Percentiles rank a stretch among this genome's conserved stretches.
Conservation (phyloP, 1,140 invertebrate species). For the Zaprionus ghesquierei region DNA sequence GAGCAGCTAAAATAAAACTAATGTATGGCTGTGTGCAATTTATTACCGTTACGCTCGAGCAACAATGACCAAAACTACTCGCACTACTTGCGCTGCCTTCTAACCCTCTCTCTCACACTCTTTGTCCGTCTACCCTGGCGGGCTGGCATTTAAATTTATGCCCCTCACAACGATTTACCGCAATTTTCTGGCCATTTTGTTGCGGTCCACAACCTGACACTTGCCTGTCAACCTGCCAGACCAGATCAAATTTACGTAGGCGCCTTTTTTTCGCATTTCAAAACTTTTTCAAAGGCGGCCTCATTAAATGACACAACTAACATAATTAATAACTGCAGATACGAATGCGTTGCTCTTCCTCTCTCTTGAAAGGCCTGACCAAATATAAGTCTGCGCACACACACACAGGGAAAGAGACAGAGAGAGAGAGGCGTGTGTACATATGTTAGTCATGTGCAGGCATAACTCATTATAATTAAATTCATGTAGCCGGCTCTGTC, state of each 20-base stretch:
- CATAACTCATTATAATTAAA: conserved; percentile 80
- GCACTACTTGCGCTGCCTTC: background rate
- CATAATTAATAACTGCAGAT: background rate
- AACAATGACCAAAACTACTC: conserved; percentile 56
- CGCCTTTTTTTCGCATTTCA: background rate
- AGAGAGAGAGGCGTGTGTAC: conserved; percentile 28
- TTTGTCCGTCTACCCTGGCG: background rate
- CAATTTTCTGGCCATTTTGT: conserved; percentile 77
- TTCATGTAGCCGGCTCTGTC: conserved; percentile 38
- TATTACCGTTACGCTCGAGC: conserved; percentile 67
- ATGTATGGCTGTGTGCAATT: conserved; percentile 61
- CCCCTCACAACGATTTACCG: conserved; percentile 46
- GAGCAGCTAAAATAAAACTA: conserved; percentile 36
- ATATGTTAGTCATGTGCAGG: conserved; percentile 52
- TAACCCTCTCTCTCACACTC: background rate
- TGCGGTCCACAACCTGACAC: conserved; percentile 64
- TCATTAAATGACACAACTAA: background rate
- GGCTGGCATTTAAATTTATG: conserved; percentile 51
- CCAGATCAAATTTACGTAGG: conserved; percentile 27
- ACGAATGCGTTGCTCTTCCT: background rate
- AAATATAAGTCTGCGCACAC: background rate
- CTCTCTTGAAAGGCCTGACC: background rate
- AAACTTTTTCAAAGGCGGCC: background rate
- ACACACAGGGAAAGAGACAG: conserved; percentile 17
- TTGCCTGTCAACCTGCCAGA: conserved; percentile 54